A percentile compares a stretch with the other conserved stretches of the same genome.
These are phyloP conservation scores for Malacoctenus gilli DNA, from an alignment of 2,797 vertebrate genomes.

Conservation along the genomic window DNA sequence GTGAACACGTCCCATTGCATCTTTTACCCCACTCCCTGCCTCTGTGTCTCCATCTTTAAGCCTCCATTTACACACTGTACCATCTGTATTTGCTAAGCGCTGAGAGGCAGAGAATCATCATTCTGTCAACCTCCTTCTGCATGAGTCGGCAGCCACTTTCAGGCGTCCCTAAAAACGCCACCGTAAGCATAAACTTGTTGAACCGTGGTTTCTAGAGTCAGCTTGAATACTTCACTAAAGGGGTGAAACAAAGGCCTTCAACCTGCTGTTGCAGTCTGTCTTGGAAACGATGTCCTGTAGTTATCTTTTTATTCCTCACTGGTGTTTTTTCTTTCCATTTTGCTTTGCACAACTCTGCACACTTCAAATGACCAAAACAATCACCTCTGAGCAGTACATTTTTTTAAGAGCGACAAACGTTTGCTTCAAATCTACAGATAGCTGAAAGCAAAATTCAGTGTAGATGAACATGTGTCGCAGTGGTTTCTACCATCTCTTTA, in stretches of 20 bases:
- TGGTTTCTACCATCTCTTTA: too few species aligned
- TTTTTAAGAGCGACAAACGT: too few species aligned
- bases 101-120: slow-evolving; percentile 66
- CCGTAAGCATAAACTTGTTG: slow-evolving; percentile 71
- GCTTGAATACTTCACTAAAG: slow-evolving; percentile 47
- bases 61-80: slow-evolving; percentile 69
- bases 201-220: slow-evolving; percentile 59
- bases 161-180: slow-evolving; percentile 59
- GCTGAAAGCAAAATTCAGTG: too few species aligned
- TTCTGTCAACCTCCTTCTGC: slow-evolving; percentile 73
- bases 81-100: slow-evolving; percentile 74
- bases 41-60: slow-evolving; percentile 50
- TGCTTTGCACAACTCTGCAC: neutral
- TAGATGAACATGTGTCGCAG: too few species aligned
- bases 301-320: neutral
- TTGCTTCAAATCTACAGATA: too few species aligned
- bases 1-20: slow-evolving; percentile 65
- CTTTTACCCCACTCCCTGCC: slow-evolving; percentile 22
- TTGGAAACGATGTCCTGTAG: slow-evolving; percentile 13
- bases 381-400: neutral
- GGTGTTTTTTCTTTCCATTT: neutral
- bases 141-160: slow-evolving; percentile 69
- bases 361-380: too few species aligned
- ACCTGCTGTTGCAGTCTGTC: slow-evolving; percentile 18
- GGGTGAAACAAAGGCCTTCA: slow-evolving; percentile 54